Evolutionary conservation across 2,113 vertebrate species (phyloP).

Genomic region (Triplophysa dalaica): DNA sequence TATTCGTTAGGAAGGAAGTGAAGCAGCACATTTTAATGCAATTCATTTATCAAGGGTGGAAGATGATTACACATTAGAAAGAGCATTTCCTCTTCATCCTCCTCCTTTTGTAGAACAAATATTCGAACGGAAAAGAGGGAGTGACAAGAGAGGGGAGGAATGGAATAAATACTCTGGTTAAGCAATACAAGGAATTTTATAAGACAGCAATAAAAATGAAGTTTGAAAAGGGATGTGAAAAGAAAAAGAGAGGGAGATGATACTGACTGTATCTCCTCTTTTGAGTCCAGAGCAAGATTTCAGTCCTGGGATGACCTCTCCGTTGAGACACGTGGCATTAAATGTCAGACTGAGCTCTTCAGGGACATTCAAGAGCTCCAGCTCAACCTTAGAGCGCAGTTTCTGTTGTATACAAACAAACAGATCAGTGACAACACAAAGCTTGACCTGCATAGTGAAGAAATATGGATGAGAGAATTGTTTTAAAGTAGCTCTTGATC

Average conservation of each 20-base stretch:
- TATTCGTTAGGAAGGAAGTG: conserved; percentile 7
- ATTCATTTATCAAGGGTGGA: conserved; percentile 46
- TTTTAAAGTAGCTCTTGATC: not conserved
- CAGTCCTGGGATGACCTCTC: conserved; percentile 79
- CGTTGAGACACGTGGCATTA: conserved; percentile 81
- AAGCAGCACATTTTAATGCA: conserved; percentile 25
- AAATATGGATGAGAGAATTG: not conserved
- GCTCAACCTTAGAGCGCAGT: conserved; percentile 86
- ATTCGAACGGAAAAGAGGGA: not conserved
- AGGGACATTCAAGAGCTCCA: conserved; percentile 83
- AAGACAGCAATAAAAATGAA: too few relatives aligned
- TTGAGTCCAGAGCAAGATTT: conserved; percentile 83
- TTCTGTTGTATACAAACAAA: conserved; percentile 67
- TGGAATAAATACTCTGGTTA: not conserved
- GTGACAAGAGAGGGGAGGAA: not conserved
- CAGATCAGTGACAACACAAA: not conserved
- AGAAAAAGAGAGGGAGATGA: not conserved
- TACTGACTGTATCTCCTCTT: conserved; percentile 85
- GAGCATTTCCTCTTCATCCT: conserved; percentile 37
- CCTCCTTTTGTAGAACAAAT: conserved; percentile 26
- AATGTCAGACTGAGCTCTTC: conserved; percentile 84
- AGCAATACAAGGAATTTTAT: not conserved
- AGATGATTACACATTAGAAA: conserved; percentile 24
- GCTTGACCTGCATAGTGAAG: not conserved
- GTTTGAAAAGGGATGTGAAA: not conserved